Percentiles rank a stretch among this genome's conserved stretches.
Conservation (phyloP, 2,113 vertebrate genomes). For the Gymnarchus niloticus region DNA sequence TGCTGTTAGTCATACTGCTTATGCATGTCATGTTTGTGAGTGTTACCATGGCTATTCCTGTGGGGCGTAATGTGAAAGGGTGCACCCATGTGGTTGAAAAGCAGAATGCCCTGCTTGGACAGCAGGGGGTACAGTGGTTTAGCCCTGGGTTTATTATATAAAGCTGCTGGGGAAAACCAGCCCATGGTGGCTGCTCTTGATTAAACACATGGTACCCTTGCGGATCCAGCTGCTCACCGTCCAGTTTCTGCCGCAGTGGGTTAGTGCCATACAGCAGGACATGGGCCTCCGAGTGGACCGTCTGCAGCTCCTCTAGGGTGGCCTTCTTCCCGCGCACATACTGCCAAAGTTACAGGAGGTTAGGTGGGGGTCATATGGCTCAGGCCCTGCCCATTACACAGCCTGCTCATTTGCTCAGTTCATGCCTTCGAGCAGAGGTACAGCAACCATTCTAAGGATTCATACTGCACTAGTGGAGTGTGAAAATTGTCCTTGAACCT, state of each 20-base stretch:
- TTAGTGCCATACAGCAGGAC: conserved; percentile 92
- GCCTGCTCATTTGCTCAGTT: neutral
- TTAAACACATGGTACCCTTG: no score
- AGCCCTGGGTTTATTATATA: neutral
- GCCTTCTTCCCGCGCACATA: conserved; percentile 92
- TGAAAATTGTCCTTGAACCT: no score
- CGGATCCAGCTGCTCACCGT: conserved; percentile 82
- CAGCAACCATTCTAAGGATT: no score
- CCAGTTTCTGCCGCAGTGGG: conserved; percentile 90
- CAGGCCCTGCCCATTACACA: neutral
- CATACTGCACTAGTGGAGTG: no score
- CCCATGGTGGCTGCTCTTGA: no score
- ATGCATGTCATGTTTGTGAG: neutral
- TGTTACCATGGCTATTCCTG: neutral
- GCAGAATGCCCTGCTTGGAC: neutral
- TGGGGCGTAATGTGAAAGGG: no score
- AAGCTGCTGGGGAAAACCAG: neutral
- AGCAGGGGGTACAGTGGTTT: neutral
- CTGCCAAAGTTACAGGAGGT: conserved; percentile 54
- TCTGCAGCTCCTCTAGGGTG: conserved; percentile 88
- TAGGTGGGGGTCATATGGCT: neutral
- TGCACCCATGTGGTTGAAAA: neutral
- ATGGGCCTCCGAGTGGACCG: conserved; percentile 86
- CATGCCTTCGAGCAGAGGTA: no score
- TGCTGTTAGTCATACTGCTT: neutral